phyloP scores from a whole-genome alignment of 2,797 vertebrate species.

The Dendrocincla fuliginosa region DNA sequence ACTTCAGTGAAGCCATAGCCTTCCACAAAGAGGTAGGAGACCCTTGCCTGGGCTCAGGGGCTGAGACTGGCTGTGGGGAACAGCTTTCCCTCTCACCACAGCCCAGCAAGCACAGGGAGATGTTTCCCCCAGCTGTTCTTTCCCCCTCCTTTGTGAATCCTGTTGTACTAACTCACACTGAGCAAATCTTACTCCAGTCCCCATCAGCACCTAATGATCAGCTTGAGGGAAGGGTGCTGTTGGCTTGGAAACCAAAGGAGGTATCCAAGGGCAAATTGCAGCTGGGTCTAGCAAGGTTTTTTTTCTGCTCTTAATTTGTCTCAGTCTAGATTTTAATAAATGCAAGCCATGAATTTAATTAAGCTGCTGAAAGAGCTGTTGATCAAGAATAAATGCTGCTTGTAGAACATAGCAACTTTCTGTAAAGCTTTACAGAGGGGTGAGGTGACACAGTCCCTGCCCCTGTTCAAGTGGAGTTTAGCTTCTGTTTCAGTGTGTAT shows the following conservation, averaged over 20 bases:
- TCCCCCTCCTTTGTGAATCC: background rate
- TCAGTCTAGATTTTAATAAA: constrained; percentile 30
- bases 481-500: background rate
- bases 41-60: background rate
- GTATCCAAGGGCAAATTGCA: background rate
- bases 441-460: background rate
- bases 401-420: background rate
- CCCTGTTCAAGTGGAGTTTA: background rate
- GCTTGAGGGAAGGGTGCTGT: background rate
- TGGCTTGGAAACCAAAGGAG: constrained; percentile 32
- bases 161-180: background rate
- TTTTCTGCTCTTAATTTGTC: constrained; percentile 35
- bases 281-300: background rate
- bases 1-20: constrained; percentile 90
- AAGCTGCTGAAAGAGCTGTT: constrained; percentile 44
- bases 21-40: constrained; percentile 96
- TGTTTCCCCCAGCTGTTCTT: background rate
- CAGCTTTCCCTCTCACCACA: background rate
- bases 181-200: background rate
- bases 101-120: background rate
- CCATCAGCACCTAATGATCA: background rate
- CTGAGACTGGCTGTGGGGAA: background rate
- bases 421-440: background rate
- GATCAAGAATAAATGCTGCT: constrained; percentile 13
- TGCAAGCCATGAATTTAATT: constrained; percentile 39